A percentile compares a stretch with the other conserved stretches of the same genome.
These are phyloP conservation scores for Heteronetta atricapilla DNA, from an alignment of 2,113 vertebrate species.

Conservation along the genomic window DNA sequence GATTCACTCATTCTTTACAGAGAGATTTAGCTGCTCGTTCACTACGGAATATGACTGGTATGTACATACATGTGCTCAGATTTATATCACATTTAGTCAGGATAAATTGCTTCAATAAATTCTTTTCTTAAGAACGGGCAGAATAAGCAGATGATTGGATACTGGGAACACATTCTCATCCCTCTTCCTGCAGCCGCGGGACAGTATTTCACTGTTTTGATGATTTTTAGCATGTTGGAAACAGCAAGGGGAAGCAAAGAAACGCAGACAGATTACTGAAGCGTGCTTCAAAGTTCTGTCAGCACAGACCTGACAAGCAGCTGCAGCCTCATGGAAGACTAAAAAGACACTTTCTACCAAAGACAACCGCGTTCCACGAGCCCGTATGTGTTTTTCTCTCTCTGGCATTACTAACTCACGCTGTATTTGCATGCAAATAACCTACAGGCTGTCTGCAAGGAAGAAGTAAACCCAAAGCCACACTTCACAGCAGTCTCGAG, in stretches of 20 bases:
- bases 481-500: background rate
- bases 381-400: background rate
- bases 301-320: background rate
- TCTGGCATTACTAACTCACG: background rate
- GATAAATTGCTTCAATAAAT: conserved; percentile 79
- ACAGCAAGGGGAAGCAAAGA: background rate
- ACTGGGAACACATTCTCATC: conserved; percentile 40
- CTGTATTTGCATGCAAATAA: background rate
- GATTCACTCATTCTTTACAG: background rate
- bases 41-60: background rate
- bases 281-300: background rate
- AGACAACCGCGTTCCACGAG: fast-evolving
- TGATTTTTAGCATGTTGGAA: background rate
- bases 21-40: background rate
- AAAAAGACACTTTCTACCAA: background rate
- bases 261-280: background rate
- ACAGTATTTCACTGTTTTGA: background rate
- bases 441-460: background rate
- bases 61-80: conserved; percentile 58
- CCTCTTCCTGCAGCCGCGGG: conserved; percentile 33
- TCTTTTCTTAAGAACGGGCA: conserved; percentile 51
- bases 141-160: conserved; percentile 65
- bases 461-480: background rate
- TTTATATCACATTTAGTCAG: conserved; percentile 73
- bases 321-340: background rate